phyloP scores from a whole-genome alignment of 2,797 vertebrate species.

The Ispidina picta region DNA sequence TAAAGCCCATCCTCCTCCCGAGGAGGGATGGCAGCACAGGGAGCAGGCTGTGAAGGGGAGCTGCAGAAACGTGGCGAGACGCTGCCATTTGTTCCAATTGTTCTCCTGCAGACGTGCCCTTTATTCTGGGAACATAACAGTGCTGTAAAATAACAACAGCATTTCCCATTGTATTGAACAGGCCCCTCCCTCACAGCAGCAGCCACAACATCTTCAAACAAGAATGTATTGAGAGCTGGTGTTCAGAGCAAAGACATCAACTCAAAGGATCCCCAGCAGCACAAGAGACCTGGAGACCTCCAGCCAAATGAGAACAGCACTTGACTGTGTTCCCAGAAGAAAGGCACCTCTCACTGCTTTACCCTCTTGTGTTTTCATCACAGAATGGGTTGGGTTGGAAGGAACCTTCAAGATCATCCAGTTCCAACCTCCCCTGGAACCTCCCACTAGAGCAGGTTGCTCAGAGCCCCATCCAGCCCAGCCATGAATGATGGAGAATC shows the following conservation, averaged over 20 bases:
- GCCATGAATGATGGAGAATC: no score
- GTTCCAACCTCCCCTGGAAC: no score
- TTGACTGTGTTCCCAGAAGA: not conserved
- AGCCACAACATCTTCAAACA: not conserved
- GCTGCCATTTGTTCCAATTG: not conserved
- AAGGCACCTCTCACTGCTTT: not conserved
- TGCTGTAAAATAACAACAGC: not conserved
- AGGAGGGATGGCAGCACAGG: not conserved
- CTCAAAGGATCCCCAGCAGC: not conserved
- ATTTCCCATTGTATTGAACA: not conserved
- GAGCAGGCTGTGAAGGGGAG: not conserved
- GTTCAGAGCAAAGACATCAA: not conserved
- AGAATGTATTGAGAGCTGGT: not conserved
- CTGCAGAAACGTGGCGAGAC: not conserved
- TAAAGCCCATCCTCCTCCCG: not conserved
- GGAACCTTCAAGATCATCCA: no score
- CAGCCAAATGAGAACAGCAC: not conserved
- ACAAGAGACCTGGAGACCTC: not conserved
- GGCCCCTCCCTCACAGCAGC: not conserved
- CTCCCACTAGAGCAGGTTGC: no score
- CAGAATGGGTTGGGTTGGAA: no score
- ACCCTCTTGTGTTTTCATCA: not conserved
- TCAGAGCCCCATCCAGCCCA: no score
- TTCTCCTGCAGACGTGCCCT: not conserved
- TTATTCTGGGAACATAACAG: constrained; percentile 4